Evolutionary conservation across 2,888 invertebrate genomes (phyloP), one percentile per base, ranked within the genome.

Genomic region (Uropetala carovei): DNA sequence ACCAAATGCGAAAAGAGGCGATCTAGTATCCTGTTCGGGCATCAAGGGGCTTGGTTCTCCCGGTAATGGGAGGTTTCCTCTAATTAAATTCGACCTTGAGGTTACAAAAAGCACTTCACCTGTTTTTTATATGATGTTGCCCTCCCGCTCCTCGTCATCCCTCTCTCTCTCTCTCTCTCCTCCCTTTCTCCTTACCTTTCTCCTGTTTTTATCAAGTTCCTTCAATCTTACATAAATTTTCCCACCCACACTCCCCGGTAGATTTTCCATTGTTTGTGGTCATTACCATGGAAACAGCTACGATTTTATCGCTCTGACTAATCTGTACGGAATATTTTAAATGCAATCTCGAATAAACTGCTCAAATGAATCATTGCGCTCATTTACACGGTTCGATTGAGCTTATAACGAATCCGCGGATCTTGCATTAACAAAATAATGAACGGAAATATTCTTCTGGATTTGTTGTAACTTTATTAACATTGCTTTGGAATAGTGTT

Each of bases 61-160:
- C 64, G 64, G 75, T 64, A 60, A 89, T 68, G 89, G 27, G 89
- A 68, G 43, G 60, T 64, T 68, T 89, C 68, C 89, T 89, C 89
- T 64, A 89, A 89, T 89, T 89, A 68, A 89, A 89, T 89, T 89
- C 89, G 89, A 89, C 89, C 89, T 89, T 89, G 89, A 89, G 89
- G 68, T 27, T 58, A 89, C 64, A 68, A 64, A 89, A 68, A 89
- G 89, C 64, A 43, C 89, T 43, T 30, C 89, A 89, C 89, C 89
- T 89, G 64, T 89, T 89, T 86, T 82, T 89, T 68, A 89, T 89
- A 64, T 27, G 22, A 27, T 27, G 27, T 22, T 89, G 16, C 64
- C 18, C n/a, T 64, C 43, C 64, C 60, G 8, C 83, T n/a, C 9
- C 83, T 56, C 18, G 30, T 83, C 9, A 83, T 83, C 83, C 18